These are phyloP conservation scores for Cygnus atratus DNA, from an alignment of 2,113 vertebrate species.

Conservation along the genomic window DNA sequence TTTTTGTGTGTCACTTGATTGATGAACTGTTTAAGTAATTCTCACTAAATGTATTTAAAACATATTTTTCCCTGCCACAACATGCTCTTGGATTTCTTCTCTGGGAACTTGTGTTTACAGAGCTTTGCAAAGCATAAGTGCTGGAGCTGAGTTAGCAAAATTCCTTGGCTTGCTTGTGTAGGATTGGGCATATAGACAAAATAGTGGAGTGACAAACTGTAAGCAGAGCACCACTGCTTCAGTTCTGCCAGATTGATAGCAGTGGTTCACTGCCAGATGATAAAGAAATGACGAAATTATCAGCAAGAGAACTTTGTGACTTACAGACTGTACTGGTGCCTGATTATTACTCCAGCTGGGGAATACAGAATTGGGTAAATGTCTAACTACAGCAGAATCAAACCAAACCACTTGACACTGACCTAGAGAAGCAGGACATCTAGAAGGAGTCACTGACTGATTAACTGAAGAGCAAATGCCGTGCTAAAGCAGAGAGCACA, in stretches of 20 bases:
- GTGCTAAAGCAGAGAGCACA: neutral
- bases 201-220: constrained; percentile 33
- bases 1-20: constrained; percentile 53
- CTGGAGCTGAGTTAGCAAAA: constrained; percentile 50
- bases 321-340: neutral
- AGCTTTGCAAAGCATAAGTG: constrained; percentile 11
- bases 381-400: neutral
- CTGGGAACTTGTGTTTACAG: constrained; percentile 45
- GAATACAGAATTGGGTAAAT: neutral
- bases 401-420: neutral
- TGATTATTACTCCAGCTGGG: neutral
- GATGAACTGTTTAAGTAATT: constrained; percentile 53
- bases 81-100: constrained; percentile 44
- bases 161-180: constrained; percentile 37
- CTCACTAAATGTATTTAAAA: constrained; percentile 38
- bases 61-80: constrained; percentile 13
- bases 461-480: neutral
- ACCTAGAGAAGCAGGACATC: neutral
- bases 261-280: neutral
- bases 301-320: neutral
- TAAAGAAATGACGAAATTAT: neutral
- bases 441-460: neutral
- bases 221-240: neutral
- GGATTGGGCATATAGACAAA: constrained; percentile 56
- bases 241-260: neutral